A percentile compares a stretch with the other conserved stretches of the same genome.
These are phyloP conservation scores for Mastacembelus armatus DNA, from an alignment of 2,797 vertebrate genomes.

Conservation along the genomic window DNA sequence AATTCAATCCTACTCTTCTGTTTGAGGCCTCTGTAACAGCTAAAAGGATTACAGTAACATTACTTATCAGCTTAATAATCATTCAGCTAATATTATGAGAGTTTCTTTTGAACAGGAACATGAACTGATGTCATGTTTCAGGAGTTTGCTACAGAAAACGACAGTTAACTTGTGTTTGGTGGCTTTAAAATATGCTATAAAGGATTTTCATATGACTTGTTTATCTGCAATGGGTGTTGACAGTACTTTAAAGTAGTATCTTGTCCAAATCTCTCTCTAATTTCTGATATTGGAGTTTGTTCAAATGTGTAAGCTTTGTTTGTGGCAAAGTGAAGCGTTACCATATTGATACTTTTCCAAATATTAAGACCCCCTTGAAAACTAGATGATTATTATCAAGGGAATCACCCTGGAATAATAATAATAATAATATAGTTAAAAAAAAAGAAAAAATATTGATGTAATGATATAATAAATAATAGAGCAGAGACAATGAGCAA, in stretches of 20 bases:
- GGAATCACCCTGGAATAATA: too few relatives aligned
- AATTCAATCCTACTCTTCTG: background rate
- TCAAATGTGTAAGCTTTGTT: background rate
- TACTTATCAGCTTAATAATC: background rate
- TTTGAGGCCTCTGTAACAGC: background rate
- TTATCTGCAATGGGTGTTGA: too few relatives aligned
- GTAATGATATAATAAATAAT: background rate
- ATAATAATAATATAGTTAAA: background rate
- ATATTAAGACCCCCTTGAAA: background rate
- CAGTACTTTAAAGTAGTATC: background rate
- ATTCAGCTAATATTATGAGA: too few relatives aligned
- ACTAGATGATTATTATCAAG: too few relatives aligned
- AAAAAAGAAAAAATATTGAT: background rate
- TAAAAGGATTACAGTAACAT: background rate
- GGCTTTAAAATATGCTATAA: too few relatives aligned
- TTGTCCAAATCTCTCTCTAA: background rate
- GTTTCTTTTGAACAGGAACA: background rate
- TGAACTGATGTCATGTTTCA: background rate
- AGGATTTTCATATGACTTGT: too few relatives aligned
- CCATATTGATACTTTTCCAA: background rate
- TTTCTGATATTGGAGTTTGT: background rate
- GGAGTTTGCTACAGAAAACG: background rate
- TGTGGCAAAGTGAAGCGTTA: background rate
- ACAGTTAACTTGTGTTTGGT: background rate
- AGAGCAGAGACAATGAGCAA: background rate